Conservation (phyloP, 1,140 invertebrate species). For the Scaptomyza graminum region DNA sequence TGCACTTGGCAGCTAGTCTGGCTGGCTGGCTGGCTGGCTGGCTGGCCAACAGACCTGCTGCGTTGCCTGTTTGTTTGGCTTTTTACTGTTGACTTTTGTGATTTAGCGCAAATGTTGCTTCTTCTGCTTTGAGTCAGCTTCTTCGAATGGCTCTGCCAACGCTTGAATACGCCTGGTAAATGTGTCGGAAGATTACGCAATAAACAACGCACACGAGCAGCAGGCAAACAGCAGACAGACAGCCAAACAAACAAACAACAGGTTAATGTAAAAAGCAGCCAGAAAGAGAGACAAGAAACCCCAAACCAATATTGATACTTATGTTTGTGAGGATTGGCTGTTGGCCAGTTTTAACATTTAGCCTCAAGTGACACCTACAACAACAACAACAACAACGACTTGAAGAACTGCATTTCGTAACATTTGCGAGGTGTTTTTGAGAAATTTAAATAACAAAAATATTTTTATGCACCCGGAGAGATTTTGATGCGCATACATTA, state of each 20-base stretch:
- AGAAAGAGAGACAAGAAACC: constrained; percentile 34
- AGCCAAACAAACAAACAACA: constrained; percentile 27
- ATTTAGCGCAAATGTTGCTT: constrained; percentile 45
- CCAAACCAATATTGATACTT: constrained; percentile 77
- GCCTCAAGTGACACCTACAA: constrained; percentile 31
- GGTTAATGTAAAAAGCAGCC: constrained; percentile 72
- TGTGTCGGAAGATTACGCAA: constrained; percentile 70
- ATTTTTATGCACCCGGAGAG: neutral
- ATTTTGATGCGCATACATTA: constrained; percentile 70
- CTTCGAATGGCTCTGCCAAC: constrained; percentile 37
- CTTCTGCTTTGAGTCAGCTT: constrained; percentile 52
- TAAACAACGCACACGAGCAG: constrained; percentile 73
- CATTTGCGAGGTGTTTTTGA: constrained; percentile 20
- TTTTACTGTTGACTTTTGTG: constrained; percentile 71
- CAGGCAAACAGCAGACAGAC: constrained; percentile 32
- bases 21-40: constrained; percentile 25
- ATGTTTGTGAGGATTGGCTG: constrained; percentile 57
- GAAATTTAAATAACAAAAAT: constrained; percentile 21
- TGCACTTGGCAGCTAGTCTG: constrained; percentile 61
- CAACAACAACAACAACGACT: constrained; percentile 55
- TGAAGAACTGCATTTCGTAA: constrained; percentile 63
- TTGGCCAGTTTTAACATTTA: constrained; percentile 14
- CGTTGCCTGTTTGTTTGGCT: constrained; percentile 45
- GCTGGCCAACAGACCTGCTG: constrained; percentile 30
- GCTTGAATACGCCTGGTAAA: constrained; percentile 75